A percentile compares a stretch with the other conserved stretches of the same genome.
Evolutionary conservation across 2,113 vertebrate species (phyloP).

Genomic region (Hypanus sabinus): DNA sequence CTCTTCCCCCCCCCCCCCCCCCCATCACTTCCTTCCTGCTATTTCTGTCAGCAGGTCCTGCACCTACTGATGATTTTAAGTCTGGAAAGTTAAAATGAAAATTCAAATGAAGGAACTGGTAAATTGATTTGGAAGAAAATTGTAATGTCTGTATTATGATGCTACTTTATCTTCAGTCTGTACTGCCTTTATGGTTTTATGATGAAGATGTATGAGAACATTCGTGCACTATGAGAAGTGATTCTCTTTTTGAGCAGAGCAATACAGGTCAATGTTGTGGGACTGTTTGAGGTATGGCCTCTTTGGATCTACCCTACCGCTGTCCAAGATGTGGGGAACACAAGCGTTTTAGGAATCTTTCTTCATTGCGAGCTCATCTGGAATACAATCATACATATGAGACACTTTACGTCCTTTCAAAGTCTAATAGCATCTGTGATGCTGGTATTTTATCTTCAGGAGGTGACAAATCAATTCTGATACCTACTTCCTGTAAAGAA

Average conservation of each 20-base stretch:
- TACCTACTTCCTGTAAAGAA: conserved; percentile 63
- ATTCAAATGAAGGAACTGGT: not conserved
- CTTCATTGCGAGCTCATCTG: conserved; percentile 88
- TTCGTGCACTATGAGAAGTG: not conserved
- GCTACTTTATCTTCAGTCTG: not conserved
- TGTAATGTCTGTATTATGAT: not conserved
- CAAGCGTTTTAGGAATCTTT: conserved; percentile 96
- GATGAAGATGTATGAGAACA: not conserved
- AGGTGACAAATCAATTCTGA: conserved; percentile 68
- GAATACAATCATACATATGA: conserved; percentile 99
- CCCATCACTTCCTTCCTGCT: not conserved
- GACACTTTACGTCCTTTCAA: conserved; percentile 96
- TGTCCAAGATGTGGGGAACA: conserved; percentile 97
- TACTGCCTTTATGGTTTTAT: not conserved
- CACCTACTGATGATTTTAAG: not conserved
- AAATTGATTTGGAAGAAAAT: not conserved
- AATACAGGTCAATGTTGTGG: conserved; percentile 46
- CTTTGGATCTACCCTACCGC: conserved; percentile 93
- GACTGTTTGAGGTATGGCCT: conserved; percentile 81
- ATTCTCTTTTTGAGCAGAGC: conserved; percentile 40
- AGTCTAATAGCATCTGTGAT: conserved; percentile 92
- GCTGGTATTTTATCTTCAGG: conserved; percentile 75
- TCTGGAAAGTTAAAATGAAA: not conserved
- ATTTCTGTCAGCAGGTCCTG: not conserved
- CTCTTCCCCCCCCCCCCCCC: too few species aligned